Percentiles rank a stretch among this genome's conserved stretches.
These are phyloP conservation scores for Cryptophagus acutangulus DNA, from an alignment of 2,888 invertebrate genomes.

Conservation along the genomic window DNA sequence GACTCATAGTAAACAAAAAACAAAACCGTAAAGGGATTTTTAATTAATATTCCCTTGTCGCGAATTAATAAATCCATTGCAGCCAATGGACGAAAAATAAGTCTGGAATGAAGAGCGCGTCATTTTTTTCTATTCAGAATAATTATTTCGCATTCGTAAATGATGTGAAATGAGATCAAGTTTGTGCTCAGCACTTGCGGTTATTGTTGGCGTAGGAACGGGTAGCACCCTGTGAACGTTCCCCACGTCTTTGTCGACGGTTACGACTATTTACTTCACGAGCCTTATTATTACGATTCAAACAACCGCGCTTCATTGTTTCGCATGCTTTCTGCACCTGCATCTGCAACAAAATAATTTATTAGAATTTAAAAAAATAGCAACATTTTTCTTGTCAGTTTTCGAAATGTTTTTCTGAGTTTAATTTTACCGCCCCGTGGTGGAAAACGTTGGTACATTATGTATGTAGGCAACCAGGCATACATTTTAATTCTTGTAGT, in stretches of 20 bases:
- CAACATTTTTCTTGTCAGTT: too few species aligned
- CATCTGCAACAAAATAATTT: constrained; percentile 40
- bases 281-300: constrained; percentile 52
- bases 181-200: constrained; percentile 50
- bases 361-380: too few species aligned
- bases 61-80: constrained; percentile 15
- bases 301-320: constrained; percentile 43
- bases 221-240: constrained; percentile 47
- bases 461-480: too few species aligned
- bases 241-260: constrained; percentile 48
- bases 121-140: constrained; percentile 2
- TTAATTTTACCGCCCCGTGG: too few species aligned
- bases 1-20: constrained; percentile 20
- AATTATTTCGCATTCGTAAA: constrained; percentile 6
- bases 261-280: constrained; percentile 51
- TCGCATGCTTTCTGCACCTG: constrained; percentile 46
- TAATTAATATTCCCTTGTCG: constrained; percentile 42
- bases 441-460: too few species aligned
- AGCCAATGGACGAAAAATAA: constrained; percentile 13
- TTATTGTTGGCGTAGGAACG: constrained; percentile 52
- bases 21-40: constrained; percentile 36
- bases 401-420: too few species aligned
- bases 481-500: too few species aligned
- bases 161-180: constrained; percentile 39
- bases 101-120: constrained; percentile 21